Evolutionary conservation across 2,113 vertebrate species (phyloP).

Genomic region (Leucosticte australis): DNA sequence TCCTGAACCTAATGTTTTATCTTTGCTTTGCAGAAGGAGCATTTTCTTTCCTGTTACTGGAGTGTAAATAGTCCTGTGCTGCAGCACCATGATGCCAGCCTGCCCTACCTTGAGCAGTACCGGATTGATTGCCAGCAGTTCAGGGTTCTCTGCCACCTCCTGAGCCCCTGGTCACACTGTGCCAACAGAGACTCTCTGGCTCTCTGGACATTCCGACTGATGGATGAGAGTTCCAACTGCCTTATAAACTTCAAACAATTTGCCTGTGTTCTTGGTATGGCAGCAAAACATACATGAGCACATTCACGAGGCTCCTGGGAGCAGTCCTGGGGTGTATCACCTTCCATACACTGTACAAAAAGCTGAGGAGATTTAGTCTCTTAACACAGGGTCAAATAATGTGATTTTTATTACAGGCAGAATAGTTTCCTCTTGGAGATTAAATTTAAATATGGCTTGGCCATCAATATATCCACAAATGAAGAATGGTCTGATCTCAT

Average conservation of each 20-base stretch:
- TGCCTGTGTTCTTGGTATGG: constrained; percentile 83
- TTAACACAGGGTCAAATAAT: not conserved
- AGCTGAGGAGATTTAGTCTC: not conserved
- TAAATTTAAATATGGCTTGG: not conserved
- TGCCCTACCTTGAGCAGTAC: constrained; percentile 96
- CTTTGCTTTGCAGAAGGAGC: constrained; percentile 84
- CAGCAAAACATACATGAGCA: not conserved
- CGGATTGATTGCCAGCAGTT: constrained; percentile 92
- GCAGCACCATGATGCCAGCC: constrained; percentile 91
- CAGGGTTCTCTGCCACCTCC: constrained; percentile 82
- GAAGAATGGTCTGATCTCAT: not conserved
- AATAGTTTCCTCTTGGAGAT: not conserved
- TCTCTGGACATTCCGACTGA: constrained; percentile 86
- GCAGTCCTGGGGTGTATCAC: not conserved
- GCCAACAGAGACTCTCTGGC: constrained; percentile 83
- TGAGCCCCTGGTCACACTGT: constrained; percentile 92
- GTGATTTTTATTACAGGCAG: not conserved
- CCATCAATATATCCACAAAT: not conserved
- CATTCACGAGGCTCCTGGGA: not conserved
- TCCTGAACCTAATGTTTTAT: not conserved
- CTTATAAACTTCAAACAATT: constrained; percentile 97
- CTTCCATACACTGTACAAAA: not conserved
- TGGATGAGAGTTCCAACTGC: constrained; percentile 87
- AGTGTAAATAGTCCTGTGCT: constrained; percentile 76
- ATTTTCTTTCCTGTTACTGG: constrained; percentile 96